Conservation (phyloP, 1,140 invertebrate species). For the Calycopis cecrops region DNA sequence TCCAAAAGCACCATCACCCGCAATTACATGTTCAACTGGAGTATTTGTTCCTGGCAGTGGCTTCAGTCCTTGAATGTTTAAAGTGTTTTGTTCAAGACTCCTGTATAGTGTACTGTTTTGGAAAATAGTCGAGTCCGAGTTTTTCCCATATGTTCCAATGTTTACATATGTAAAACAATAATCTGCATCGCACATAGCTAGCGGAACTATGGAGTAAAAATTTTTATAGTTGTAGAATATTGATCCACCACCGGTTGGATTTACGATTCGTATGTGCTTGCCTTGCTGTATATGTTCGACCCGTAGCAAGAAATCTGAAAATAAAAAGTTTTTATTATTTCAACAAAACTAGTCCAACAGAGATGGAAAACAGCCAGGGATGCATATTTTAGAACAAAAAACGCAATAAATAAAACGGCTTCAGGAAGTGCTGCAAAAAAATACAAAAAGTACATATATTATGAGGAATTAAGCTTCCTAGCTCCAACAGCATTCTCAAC, state of each 20-base stretch:
- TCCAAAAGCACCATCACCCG: slow-evolving; percentile 25
- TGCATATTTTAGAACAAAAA: slow-evolving; percentile 12
- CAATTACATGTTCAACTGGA: slow-evolving; percentile 22
- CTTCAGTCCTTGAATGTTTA: slow-evolving; percentile 16
- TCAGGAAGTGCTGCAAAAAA: slow-evolving; percentile 16
- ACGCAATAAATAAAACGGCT: slow-evolving; percentile 15
- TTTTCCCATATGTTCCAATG: slow-evolving; percentile 17
- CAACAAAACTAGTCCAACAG: slow-evolving; percentile 4
- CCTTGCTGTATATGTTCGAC: not conserved
- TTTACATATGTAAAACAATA: slow-evolving; percentile 15
- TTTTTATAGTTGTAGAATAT: slow-evolving; percentile 7
- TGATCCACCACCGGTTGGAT: slow-evolving; percentile 4
- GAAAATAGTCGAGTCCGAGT: slow-evolving; percentile 16
- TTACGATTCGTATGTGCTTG: slow-evolving; percentile 5
- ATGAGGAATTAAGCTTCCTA: slow-evolving; percentile 20
- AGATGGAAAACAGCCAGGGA: slow-evolving; percentile 15
- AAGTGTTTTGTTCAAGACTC: slow-evolving; percentile 16
- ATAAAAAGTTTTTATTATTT: slow-evolving; percentile 14
- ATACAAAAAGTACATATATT: slow-evolving; percentile 22
- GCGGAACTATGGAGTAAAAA: slow-evolving; percentile 7
- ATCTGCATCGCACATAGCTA: slow-evolving; percentile 2
- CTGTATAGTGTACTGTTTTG: slow-evolving; percentile 19
- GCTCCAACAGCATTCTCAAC: not conserved
- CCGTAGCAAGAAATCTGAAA: slow-evolving; percentile 16
- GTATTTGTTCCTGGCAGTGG: slow-evolving; percentile 20